Conservation (phyloP, 2,113 vertebrate species). For the Sitta europaea region DNA sequence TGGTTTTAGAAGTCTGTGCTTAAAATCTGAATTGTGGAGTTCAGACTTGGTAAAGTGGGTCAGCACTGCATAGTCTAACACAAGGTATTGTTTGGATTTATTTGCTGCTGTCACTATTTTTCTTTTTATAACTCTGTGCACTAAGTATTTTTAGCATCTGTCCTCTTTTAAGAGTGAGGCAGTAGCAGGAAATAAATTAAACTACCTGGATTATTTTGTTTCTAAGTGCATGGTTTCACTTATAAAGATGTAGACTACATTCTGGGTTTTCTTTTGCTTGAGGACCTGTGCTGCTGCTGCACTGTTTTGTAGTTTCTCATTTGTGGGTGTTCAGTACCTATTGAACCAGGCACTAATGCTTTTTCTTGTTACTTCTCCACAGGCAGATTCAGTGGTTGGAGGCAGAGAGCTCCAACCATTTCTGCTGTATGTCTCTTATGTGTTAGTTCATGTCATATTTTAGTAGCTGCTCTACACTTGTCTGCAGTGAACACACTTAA, state of each 20-base stretch:
- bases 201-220: background rate
- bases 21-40: background rate
- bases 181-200: background rate
- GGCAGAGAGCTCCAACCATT: background rate
- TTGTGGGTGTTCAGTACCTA: background rate
- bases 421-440: background rate
- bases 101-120: slow-evolving; percentile 5
- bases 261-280: background rate
- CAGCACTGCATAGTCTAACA: background rate
- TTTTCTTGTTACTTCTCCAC: background rate
- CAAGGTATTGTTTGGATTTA: background rate
- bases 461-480: background rate
- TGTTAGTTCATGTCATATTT: background rate
- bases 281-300: background rate
- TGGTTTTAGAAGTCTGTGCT: background rate
- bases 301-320: background rate
- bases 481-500: background rate
- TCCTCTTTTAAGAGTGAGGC: background rate
- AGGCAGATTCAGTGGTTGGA: slow-evolving; percentile 14
- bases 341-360: background rate
- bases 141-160: slow-evolving; percentile 20
- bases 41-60: background rate
- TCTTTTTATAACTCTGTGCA: background rate
- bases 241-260: background rate
- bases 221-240: background rate